Percentiles rank a stretch among this genome's conserved stretches.
These are phyloP conservation scores for Euzophera pinguis DNA, from an alignment of 2,888 invertebrate genomes.

Conservation along the genomic window DNA sequence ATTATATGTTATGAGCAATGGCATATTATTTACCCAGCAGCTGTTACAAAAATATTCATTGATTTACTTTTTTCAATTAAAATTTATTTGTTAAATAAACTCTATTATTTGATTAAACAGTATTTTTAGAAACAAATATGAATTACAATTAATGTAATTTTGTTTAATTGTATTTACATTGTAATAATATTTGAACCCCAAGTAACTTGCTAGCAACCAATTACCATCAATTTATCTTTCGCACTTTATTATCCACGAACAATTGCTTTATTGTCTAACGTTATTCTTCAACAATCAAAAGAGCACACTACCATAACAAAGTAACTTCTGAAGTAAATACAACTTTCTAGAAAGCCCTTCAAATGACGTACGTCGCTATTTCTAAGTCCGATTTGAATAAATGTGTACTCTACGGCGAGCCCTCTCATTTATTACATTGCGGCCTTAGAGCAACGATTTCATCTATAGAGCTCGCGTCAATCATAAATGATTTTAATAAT, in stretches of 20 bases:
- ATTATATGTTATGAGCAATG: neutral
- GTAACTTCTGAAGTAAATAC: neutral
- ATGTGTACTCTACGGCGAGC: constrained; percentile 33
- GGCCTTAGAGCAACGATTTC: neutral
- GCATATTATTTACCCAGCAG: neutral
- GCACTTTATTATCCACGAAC: no score
- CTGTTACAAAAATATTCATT: no score
- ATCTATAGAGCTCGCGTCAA: neutral
- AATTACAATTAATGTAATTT: no score
- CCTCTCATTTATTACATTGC: constrained; percentile 43
- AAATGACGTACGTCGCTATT: constrained; percentile 18
- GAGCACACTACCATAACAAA: neutral
- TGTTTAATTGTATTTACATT: no score
- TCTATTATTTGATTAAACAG: no score
- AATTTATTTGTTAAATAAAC: no score
- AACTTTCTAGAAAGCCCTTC: constrained; percentile 29
- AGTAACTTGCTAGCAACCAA: neutral
- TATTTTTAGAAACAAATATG: no score
- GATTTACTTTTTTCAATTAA: no score
- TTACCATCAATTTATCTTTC: no score
- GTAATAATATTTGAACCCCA: neutral
- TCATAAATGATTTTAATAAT: no score
- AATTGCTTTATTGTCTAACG: neutral
- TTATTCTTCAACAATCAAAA: neutral
- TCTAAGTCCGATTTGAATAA: constrained; percentile 44